Conservation (phyloP, 2,888 invertebrate species). For the Plebejus argus region DNA sequence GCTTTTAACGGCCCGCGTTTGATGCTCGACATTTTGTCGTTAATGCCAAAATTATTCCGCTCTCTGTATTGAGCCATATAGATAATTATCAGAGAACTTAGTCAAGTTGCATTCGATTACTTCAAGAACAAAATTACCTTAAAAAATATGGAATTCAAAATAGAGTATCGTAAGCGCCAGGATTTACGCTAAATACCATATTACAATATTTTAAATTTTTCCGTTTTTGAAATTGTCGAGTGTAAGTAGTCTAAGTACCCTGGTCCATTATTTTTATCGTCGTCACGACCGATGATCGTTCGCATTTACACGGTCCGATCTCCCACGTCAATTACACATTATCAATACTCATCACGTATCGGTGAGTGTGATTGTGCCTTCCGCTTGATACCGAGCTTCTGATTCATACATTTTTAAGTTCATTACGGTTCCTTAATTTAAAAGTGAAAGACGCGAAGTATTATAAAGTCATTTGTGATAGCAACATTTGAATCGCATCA, state of each 20-base stretch:
- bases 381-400: conserved; percentile 43
- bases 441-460: not conserved
- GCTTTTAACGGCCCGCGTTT: conserved; percentile 1
- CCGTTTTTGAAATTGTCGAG: not conserved
- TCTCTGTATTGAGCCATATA: conserved; percentile 12
- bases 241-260: not conserved
- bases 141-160: not conserved
- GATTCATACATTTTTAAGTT: conserved; percentile 33
- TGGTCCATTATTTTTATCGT: conserved; percentile 24
- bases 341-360: conserved; percentile 40
- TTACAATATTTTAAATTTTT: not conserved
- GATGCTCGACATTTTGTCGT: conserved; percentile 7
- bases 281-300: conserved; percentile 16
- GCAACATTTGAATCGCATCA: too few relatives aligned
- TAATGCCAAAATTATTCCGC: conserved; percentile 1
- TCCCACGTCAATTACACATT: conserved; percentile 41
- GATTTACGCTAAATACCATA: too few relatives aligned
- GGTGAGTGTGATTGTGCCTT: conserved; percentile 41
- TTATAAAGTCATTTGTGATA: conserved; percentile 5
- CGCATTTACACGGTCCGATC: conserved; percentile 35
- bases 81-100: not conserved
- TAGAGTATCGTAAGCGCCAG: too few relatives aligned
- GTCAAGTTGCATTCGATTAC: not conserved
- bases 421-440: conserved; percentile 14
- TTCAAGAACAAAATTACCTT: not conserved